Percentiles rank a stretch among this genome's conserved stretches.
These are phyloP conservation scores for Stomatorhinus ivindoensis DNA, from an alignment of 2,113 vertebrate species.

Conservation along the genomic window DNA sequence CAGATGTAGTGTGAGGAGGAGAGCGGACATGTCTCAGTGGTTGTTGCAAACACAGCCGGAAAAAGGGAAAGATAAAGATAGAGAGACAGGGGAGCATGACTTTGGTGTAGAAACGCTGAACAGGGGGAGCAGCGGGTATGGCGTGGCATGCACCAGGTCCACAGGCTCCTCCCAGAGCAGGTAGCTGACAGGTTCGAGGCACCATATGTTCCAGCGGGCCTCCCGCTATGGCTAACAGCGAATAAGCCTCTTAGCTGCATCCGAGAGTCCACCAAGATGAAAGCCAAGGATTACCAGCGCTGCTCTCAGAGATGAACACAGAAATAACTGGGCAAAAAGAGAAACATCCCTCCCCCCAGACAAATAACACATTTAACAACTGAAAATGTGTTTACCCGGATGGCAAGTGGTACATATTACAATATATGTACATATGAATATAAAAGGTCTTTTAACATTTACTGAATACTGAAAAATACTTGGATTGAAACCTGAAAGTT, in stretches of 20 bases:
- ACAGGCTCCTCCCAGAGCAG: background rate
- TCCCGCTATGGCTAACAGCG: conserved; percentile 39
- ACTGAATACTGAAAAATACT: conserved; percentile 57
- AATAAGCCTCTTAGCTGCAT: conserved; percentile 49
- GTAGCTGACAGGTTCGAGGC: conserved; percentile 38
- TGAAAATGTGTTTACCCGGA: conserved; percentile 58
- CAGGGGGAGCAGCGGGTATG: background rate
- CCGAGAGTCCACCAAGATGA: conserved; percentile 55
- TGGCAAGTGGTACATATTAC: conserved; percentile 57
- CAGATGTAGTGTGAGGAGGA: conserved; percentile 3
- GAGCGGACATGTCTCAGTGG: background rate
- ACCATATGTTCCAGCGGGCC: conserved; percentile 49
- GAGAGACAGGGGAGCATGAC: conserved; percentile 22
- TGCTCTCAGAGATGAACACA: conserved; percentile 42
- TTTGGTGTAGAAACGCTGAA: background rate
- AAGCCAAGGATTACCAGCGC: conserved; percentile 52
- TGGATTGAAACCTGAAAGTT: conserved; percentile 59
- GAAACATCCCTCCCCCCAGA: conserved; percentile 36
- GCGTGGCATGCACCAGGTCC: conserved; percentile 24
- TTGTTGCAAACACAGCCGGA: background rate
- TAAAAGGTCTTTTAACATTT: conserved; percentile 39
- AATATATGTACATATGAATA: conserved; percentile 20
- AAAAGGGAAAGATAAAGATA: background rate
- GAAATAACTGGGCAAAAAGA: conserved; percentile 38
- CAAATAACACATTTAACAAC: conserved; percentile 53